A percentile compares a stretch with the other conserved stretches of the same genome.
phyloP scores from a whole-genome alignment of 2,888 invertebrate genomes.

The Cordilura impudica region DNA sequence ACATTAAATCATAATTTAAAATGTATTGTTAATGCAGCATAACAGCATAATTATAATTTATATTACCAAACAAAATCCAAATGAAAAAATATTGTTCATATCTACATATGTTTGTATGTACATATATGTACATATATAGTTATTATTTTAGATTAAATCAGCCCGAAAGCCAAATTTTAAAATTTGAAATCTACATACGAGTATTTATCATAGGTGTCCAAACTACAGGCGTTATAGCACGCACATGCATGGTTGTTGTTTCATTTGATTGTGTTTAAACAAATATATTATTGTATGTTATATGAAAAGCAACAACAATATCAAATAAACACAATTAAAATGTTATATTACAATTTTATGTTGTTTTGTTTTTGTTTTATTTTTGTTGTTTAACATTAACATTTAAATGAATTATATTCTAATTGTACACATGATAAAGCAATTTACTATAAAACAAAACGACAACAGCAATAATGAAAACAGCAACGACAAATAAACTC shows the following conservation, averaged over 20 bases:
- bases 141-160: no score
- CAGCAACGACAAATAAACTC: constrained; percentile 38
- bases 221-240: not conserved
- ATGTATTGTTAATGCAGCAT: constrained; percentile 18
- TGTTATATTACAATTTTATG: constrained; percentile 45
- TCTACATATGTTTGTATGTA: no score
- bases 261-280: not conserved
- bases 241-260: not conserved
- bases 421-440: constrained; percentile 61
- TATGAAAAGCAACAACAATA: not conserved
- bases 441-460: constrained; percentile 58
- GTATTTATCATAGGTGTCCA: no score
- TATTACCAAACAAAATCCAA: not conserved
- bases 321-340: constrained; percentile 58
- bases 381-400: no score
- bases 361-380: no score
- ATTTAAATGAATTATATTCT: constrained; percentile 62
- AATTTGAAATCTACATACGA: no score
- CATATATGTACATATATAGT: no score
- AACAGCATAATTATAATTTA: constrained; percentile 42
- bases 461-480: constrained; percentile 5
- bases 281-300: not conserved
- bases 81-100: not conserved
- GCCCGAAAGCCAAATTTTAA: not conserved
- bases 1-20: constrained; percentile 19